phyloP scores from a whole-genome alignment of 2,888 invertebrate species.

The Mesochorus sp. region DNA sequence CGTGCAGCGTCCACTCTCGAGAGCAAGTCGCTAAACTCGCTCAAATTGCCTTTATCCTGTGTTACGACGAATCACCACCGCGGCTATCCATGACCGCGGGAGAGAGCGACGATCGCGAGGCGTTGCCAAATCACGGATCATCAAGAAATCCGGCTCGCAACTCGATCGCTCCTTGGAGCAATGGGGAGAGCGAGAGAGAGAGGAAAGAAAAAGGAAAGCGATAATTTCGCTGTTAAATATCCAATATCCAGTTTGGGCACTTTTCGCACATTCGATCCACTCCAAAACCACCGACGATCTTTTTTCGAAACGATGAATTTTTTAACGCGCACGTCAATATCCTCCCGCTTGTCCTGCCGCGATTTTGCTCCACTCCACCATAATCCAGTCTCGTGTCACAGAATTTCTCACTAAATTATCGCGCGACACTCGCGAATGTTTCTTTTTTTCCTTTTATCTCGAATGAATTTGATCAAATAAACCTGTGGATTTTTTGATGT shows the following conservation, averaged over 20 bases:
- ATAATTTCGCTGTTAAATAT: conserved; percentile 12
- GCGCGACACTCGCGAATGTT: conserved; percentile 3
- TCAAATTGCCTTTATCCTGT: conserved; percentile 76
- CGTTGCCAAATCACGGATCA: conserved; percentile 69
- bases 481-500: neutral
- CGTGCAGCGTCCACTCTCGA: conserved; percentile 59
- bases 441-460: too few species aligned
- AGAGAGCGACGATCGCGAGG: conserved; percentile 62
- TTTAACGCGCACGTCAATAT: too few species aligned
- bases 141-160: conserved; percentile 45
- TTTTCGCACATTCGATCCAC: conserved; percentile 5
- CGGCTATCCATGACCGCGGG: conserved; percentile 73
- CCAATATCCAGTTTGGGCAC: conserved; percentile 33
- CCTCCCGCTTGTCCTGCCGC: too few species aligned
- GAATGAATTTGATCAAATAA: too few species aligned
- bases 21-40: conserved; percentile 70
- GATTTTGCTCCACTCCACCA: too few species aligned
- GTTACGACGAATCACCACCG: conserved; percentile 72
- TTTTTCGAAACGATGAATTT: too few species aligned
- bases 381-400: too few species aligned
- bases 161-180: neutral
- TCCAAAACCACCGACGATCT: too few species aligned
- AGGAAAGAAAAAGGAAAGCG: neutral
- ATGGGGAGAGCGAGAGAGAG: neutral
- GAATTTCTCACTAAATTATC: neutral